Evolutionary conservation across 2,797 vertebrate genomes (phyloP), one percentile per base, ranked within the genome.

Genomic region (Eidolon dupreanum): DNA sequence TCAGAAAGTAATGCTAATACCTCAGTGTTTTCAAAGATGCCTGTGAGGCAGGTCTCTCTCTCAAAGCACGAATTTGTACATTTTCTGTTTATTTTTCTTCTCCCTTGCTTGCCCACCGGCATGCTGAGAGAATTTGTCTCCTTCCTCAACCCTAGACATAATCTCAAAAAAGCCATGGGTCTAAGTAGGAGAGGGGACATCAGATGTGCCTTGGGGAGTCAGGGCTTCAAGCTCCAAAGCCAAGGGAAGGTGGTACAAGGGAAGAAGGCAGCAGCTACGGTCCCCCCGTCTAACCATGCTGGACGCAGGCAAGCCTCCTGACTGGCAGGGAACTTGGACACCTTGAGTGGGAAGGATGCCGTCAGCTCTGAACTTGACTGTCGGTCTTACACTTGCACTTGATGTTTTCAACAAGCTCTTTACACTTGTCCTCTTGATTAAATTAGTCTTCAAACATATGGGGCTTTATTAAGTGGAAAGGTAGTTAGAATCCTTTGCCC

Each of bases 401-500:
- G 87, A 10, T 20, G 49, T 65, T 41, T 88, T 65, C 46, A 70
- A 51, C 6, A 63, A 49, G 33, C 13, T 71, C 57, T 65, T 91
- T 38, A 75, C 63, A 65, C 1, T 16, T 12, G 0, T 38, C 36
- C 53, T 86, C 51, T 65, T 93, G 59, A 73, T 87, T 93, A 73
- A 90, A 63, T 13, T n/a, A 43, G 36, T 70, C 46, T 81, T 92
- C 61, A 22, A 75, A 65, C 9, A 66, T 12, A 38, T 70, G 7
- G 33, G 13, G 11, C 9, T 95, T 86, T 65, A 55, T 46, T 83
- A 89, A 90, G 41, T 20, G 38, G 71, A 83, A 94, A 79, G 49
- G 22, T 85, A 83, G 61, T 74, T n/a, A 93, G 57, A 92, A 33
- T 36, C 31, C 31, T 84, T 92, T 65, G 82, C 73, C 70, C 70